A percentile compares a stretch with the other conserved stretches of the same genome.
Conservation (phyloP, 2,113 vertebrate genomes). For the Antechinus stuartii region DNA sequence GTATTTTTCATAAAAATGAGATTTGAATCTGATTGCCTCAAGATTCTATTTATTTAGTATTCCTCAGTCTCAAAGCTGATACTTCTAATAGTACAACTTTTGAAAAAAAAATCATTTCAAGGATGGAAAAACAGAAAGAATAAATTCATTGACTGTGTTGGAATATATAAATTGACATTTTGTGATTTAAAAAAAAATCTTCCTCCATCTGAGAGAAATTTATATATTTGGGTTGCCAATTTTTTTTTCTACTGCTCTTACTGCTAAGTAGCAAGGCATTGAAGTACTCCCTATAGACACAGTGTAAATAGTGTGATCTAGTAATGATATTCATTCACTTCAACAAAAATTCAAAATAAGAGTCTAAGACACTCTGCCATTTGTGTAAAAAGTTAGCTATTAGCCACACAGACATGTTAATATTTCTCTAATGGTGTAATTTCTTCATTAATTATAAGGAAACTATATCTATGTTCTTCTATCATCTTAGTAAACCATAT, state of each 20-base stretch:
- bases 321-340: background rate
- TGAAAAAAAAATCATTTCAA: background rate
- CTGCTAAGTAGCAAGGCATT: background rate
- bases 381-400: background rate
- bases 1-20: background rate
- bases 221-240: background rate
- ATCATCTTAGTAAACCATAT: background rate
- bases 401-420: background rate
- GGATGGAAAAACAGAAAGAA: background rate
- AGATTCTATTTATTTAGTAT: background rate
- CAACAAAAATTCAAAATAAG: background rate
- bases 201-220: background rate
- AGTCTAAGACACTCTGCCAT: background rate
- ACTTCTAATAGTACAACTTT: background rate
- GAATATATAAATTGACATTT: background rate
- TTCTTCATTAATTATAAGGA: background rate
- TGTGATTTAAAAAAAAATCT: background rate
- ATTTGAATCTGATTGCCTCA: background rate
- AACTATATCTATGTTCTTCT: background rate
- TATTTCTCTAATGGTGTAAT: background rate
- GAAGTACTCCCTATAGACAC: background rate
- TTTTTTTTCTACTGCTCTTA: background rate
- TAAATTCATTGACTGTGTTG: background rate
- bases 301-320: background rate
- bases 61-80: background rate